Base-by-base conservation (phyloP, 2,113 vertebrate genomes). In the Orthonyx spaldingii region DNA sequence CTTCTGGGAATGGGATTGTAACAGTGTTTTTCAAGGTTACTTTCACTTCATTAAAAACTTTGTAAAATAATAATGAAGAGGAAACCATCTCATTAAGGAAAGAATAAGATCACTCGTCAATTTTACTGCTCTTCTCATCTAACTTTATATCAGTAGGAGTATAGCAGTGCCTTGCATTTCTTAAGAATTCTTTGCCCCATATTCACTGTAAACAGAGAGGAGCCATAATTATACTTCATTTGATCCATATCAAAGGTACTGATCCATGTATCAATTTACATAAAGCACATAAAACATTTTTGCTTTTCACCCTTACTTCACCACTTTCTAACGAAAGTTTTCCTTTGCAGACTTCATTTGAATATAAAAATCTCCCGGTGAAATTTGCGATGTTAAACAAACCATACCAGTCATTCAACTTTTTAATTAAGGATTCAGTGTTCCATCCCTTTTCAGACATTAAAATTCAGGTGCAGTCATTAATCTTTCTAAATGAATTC, bases 401-500 rank as follows among this genome's bases (percentile, higher is more conserved):
- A 98, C 98, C 98, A 97, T 98, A 98, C 98, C 96, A 98, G 97
- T 98, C 98, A 98, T 98, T 98, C 98, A 98, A 97, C 97, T 98
- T 98, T 98, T 98, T 98, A 98, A 98, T 98, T 98, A 98, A 98
- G 98, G 98, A 98, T 98, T 98, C 98, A 98, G 97, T 96, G 97
- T 98, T 98, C 98, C 98, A 97, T 98, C 97, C 98, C 97, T 98
- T 98, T 97, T 96, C 96, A 98, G 97, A 97, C 98, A 98, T 98
- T 98, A 98, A 98, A 98, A 98, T 98, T 98, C 98, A 98, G 98
- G 98, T 98, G 97, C 97, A 98, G 98, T 98, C 98, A 98, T 98
- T 98, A 98, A 98, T 98, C 98, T 98, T 98, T 98, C 98, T 98
- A 98, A 98, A 98, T 96, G 98, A 98, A 98, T 98, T 98, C 98